phyloP scores from a whole-genome alignment of 2,113 vertebrate species.

The Terrapene triunguis region DNA sequence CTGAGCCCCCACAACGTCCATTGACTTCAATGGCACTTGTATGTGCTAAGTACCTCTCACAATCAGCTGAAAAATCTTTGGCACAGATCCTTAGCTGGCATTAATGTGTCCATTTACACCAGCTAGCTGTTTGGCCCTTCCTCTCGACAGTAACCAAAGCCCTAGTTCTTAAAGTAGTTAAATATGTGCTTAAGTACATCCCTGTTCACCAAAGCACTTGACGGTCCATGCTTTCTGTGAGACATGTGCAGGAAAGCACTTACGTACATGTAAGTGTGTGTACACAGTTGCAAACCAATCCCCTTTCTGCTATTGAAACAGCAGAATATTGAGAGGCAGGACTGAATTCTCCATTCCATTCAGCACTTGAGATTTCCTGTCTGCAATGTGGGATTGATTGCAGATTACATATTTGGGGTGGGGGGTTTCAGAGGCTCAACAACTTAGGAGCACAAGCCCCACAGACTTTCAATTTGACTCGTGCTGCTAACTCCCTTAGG shows the following conservation, averaged over 20 bases:
- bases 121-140: accelerated
- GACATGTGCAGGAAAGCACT: accelerated
- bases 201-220: not conserved
- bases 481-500: not conserved
- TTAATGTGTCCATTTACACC: accelerated
- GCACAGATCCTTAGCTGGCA: accelerated
- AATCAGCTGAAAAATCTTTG: not conserved
- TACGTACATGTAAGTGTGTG: not conserved
- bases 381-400: not conserved
- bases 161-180: not conserved
- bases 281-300: not conserved
- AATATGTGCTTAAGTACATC: conserved; percentile 17
- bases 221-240: not conserved
- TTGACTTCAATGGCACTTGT: accelerated
- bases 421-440: not conserved
- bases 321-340: accelerated
- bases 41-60: accelerated
- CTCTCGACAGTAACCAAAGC: not conserved
- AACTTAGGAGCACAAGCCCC: not conserved
- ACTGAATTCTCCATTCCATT: accelerated
- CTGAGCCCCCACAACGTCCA: not conserved
- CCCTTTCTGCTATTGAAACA: not conserved
- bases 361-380: accelerated
- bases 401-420: not conserved
- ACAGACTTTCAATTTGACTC: not conserved